Percentiles rank a stretch among this genome's conserved stretches.
These are phyloP conservation scores for Meta bourneti DNA, from an alignment of 2,888 invertebrate genomes.

Conservation along the genomic window DNA sequence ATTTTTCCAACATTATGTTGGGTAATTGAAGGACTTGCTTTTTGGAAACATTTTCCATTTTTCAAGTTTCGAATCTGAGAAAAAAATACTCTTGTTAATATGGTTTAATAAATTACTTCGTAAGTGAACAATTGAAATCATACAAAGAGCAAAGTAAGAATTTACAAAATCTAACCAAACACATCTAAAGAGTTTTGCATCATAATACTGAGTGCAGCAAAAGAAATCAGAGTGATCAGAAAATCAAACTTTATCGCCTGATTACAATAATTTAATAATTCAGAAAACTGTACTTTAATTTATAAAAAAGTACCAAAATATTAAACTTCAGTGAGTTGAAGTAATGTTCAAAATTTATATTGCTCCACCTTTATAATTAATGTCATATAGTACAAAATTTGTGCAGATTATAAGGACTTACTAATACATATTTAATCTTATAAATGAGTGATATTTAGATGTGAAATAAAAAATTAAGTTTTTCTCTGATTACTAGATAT, in stretches of 20 bases:
- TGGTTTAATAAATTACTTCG: background rate
- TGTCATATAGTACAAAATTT: no score
- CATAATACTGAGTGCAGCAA: background rate
- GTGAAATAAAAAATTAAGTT: no score
- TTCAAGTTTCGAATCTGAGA: conserved; percentile 83
- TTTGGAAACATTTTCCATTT: conserved; percentile 85
- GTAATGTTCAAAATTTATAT: no score
- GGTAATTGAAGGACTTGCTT: conserved; percentile 84
- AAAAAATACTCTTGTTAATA: background rate
- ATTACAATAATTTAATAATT: no score
- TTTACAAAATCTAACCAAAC: background rate
- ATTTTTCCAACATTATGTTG: conserved; percentile 88
- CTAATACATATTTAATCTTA: no score
- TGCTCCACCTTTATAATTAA: no score
- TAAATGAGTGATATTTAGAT: no score
- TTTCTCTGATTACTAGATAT: no score
- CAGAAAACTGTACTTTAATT: background rate
- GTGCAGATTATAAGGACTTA: no score
- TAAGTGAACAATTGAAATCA: no score
- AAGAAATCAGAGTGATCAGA: background rate
- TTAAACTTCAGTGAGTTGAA: no score
- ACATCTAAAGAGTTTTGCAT: background rate
- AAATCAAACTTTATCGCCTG: background rate
- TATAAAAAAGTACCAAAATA: background rate
- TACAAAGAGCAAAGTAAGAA: background rate